A percentile compares a stretch with the other conserved stretches of the same genome.
Conservation (phyloP, 2,888 invertebrate species). For the Andrena bicolor region DNA sequence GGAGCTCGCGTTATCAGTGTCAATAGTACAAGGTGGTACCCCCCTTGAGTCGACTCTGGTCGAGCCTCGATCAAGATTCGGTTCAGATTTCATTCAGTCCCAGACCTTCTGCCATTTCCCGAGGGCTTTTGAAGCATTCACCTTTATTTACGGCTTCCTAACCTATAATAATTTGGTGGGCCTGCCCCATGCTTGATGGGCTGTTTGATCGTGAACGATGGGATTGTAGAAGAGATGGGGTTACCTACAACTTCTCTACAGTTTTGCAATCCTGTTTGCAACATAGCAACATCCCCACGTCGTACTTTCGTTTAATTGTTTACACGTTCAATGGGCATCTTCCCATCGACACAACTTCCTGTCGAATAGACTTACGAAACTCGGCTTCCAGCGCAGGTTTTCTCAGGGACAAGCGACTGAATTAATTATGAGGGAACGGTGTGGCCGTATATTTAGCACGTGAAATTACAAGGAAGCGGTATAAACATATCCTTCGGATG, state of each 20-base stretch:
- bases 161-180: too few relatives aligned
- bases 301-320: too few relatives aligned
- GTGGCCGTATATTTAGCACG: not conserved
- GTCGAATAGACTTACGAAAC: not conserved
- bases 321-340: too few relatives aligned
- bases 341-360: not conserved
- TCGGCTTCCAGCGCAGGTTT: not conserved
- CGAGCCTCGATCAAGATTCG: slow-evolving; percentile 65
- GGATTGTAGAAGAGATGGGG: too few relatives aligned
- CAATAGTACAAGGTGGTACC: slow-evolving; percentile 57
- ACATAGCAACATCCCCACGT: too few relatives aligned
- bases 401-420: not conserved
- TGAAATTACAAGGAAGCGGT: slow-evolving; percentile 3
- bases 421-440: not conserved
- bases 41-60: slow-evolving; percentile 43
- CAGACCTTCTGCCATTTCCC: slow-evolving; percentile 59
- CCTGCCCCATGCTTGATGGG: too few relatives aligned
- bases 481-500: not conserved
- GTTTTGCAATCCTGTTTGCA: too few relatives aligned
- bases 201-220: too few relatives aligned
- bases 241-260: too few relatives aligned
- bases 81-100: slow-evolving; percentile 66
- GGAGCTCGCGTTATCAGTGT: slow-evolving; percentile 65
- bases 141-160: too few relatives aligned
- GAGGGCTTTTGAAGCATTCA: slow-evolving; percentile 42